Base-by-base conservation (phyloP, 2,113 vertebrate species). In the Thinocorus orbignyianus region DNA sequence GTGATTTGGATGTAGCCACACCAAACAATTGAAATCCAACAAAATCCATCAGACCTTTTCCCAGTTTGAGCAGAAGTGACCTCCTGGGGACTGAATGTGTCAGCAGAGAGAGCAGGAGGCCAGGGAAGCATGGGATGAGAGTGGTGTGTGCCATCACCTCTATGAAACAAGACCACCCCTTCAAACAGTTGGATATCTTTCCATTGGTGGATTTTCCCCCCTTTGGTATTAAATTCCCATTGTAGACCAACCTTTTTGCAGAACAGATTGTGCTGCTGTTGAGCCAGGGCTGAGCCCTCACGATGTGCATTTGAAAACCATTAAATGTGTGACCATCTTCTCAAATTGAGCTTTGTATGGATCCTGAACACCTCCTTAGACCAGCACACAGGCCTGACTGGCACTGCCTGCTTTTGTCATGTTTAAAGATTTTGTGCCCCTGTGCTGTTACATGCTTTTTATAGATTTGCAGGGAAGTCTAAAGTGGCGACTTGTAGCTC, bases 51-150 rank as follows among this genome's bases (percentile, higher is more conserved):
- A 14, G 25, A 37, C 19, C 17, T 65, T 7, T 66, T 60, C 49
- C 26, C 17, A 26, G 10, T 20, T 9, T 1, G 2, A 24, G 41
- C 65, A 54, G 41, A 31, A 0, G 1, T 52, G 24, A 35, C 24
- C 18, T 88, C 35, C 49, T 0, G 0, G 30, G 17, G 25, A 39
- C 42, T 0, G 1, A 23, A 12, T 1, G 2, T 0, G 2, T 37
- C 57, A 48, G 46, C 23, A 73, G 54, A 72, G 76, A 80, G 31
- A 54, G 10, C 9, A 25, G 22, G n/a, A 64, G 22, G 33, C 17
- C 61, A 35, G 11, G 24, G 30, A 66, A 81, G 23, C 2, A 1
- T 46, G 44, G 44, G 15, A 20, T 5, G 2, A 39, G 19, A 91
- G 69, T 3, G 1, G 16, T 25, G 35, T 0, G 2, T 55, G 22